Evolutionary conservation across 1,140 invertebrate species (phyloP).

Genomic region (Linepithema humile): DNA sequence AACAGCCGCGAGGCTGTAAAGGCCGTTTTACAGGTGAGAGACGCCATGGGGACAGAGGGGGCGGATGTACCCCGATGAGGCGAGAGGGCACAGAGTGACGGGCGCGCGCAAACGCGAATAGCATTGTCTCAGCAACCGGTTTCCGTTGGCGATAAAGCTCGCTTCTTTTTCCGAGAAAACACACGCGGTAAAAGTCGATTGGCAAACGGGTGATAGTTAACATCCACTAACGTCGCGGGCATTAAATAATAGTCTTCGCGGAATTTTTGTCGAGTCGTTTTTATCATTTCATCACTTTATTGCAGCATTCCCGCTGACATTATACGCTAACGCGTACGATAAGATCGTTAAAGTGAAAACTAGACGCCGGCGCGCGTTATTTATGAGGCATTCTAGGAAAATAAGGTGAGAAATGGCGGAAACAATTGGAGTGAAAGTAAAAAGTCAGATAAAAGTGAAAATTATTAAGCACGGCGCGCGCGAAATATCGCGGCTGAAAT

Average conservation of each 20-base stretch:
- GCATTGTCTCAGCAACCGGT: constrained; percentile 2
- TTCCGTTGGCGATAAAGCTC: not conserved
- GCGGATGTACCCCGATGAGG: not conserved
- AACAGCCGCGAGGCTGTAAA: constrained; percentile 70
- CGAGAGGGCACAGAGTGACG: constrained; percentile 9
- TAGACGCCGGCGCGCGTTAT: constrained; percentile 27
- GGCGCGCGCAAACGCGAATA: constrained; percentile 5
- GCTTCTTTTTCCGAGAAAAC: not conserved
- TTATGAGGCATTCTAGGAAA: constrained; percentile 44
- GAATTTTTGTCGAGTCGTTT: not conserved
- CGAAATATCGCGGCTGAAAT: not conserved
- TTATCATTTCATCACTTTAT: too few relatives aligned
- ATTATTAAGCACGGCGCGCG: not conserved
- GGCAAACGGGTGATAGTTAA: not conserved
- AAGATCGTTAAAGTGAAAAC: constrained; percentile 52
- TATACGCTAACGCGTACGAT: constrained; percentile 20
- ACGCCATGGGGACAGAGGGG: not conserved
- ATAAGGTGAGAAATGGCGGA: constrained; percentile 49
- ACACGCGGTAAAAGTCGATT: not conserved
- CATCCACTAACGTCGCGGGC: not conserved
- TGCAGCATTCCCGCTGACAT: too few relatives aligned
- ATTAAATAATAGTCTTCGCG: not conserved
- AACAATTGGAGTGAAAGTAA: constrained; percentile 62
- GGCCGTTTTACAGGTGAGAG: constrained; percentile 68
- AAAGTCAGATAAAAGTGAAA: constrained; percentile 27